A percentile compares a stretch with the other conserved stretches of the same genome.
Conservation (phyloP, 2,797 vertebrate genomes). For the Pelodytes ibericus region DNA sequence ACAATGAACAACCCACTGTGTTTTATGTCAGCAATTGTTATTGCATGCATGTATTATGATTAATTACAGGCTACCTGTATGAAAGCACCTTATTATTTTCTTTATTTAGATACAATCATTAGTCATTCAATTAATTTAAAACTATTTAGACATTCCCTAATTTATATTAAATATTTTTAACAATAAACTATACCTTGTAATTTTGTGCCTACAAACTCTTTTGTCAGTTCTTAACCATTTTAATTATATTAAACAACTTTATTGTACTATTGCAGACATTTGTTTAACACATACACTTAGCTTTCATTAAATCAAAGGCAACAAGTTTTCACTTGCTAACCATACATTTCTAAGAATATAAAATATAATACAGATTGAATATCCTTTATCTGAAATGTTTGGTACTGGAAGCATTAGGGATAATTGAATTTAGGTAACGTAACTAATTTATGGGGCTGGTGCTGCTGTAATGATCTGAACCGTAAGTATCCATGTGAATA, state of each 20-base stretch:
- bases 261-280: not conserved
- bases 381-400: no score
- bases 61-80: constrained; percentile 17
- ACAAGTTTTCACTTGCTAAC: not conserved
- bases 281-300: not conserved
- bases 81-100: constrained; percentile 3
- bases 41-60: constrained; percentile 3
- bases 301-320: no score
- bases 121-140: constrained; percentile 16
- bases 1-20: no score
- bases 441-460: no score
- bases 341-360: not conserved
- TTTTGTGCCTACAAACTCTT: constrained; percentile 6
- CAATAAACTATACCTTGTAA: not conserved
- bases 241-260: constrained; percentile 12
- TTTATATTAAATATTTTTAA: constrained; percentile 14
- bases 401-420: no score
- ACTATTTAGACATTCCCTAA: constrained; percentile 23
- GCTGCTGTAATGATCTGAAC: no score
- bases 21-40: constrained; percentile 6
- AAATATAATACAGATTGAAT: no score
- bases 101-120: constrained; percentile 13
- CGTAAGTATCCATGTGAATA: no score
- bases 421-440: no score
- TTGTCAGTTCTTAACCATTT: not conserved